Base-by-base conservation (phyloP, 2,113 vertebrate genomes). In the Stigmatopora nigra region DNA sequence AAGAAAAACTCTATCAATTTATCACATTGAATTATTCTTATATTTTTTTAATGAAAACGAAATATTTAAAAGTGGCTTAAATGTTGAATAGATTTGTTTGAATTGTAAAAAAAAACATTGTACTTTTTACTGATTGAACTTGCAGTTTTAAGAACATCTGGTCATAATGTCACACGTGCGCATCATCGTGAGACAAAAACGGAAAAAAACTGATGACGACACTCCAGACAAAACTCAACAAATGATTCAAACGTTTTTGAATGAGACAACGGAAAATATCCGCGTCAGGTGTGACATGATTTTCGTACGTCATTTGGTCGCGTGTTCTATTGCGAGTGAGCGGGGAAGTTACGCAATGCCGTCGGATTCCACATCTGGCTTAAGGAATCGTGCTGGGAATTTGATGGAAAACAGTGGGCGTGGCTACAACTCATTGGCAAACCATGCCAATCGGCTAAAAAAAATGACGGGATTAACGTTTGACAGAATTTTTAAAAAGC, bases 341-440 rank as follows among this genome's bases (percentile, higher is more conserved):
- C 20, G 47, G 79, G 83, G 86, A 86, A 81, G 81, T 87, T 89
- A 59, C 79, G 76, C 82, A 84, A 89, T 44, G 52, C 64, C 75
- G 61, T 16, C 61, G 78, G 80, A 84, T 78, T 79, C 65, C 84
- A 87, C 87, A 87, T 87, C 81, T 88, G 85, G 85, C 75, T 70
- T 41, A 67, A 80, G 71, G 75, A 85, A 46, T 45, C 64, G 56
- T 38, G 62, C 70, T 47, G 44, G 22, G 31, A 67, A 79, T 48
- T 67, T 74, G 7, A 63, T 60, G 77, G 59, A 69, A 35, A 80
- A 81, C 78, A 78, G 63, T 47, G 75, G 80, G 78, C 80, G 87
- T 44, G 58, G 35, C 73, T 70, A 65, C 66, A 74, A 58, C 69
- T 71, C 51, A 19, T 57, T 47, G 57, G 61, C 59, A 3, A 48